Percentiles rank a stretch among this genome's conserved stretches.
phyloP scores from a whole-genome alignment of 2,797 vertebrate genomes.

The Sebastes cheni region DNA sequence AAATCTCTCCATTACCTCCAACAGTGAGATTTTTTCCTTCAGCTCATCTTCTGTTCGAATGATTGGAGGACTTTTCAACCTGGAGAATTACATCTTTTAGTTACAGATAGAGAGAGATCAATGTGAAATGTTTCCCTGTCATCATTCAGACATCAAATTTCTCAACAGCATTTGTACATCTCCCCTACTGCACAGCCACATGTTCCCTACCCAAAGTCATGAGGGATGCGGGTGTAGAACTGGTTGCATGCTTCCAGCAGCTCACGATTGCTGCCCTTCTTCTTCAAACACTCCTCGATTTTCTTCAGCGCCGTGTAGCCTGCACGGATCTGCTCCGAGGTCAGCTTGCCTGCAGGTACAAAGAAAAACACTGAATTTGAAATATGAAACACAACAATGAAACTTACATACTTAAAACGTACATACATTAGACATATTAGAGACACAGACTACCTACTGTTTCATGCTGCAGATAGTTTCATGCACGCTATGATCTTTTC shows the following conservation, averaged over 20 bases:
- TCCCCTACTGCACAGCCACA: no score
- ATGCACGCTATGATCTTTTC: background rate
- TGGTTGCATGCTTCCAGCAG: conserved; percentile 91
- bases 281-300: conserved; percentile 88
- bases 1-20: conserved; percentile 82
- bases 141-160: background rate
- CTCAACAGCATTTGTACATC: background rate
- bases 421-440: no score
- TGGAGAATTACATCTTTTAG: conserved; percentile 45
- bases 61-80: conserved; percentile 84
- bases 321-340: conserved; percentile 87
- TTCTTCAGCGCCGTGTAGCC: conserved; percentile 88
- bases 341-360: conserved; percentile 86
- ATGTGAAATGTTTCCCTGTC: background rate
- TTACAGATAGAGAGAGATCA: background rate
- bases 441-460: no score
- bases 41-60: conserved; percentile 85
- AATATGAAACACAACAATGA: background rate
- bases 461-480: background rate
- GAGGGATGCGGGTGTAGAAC: conserved; percentile 94
- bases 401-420: background rate
- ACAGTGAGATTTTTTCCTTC: conserved; percentile 86
- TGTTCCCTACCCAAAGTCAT: conserved; percentile 89
- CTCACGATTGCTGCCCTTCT: conserved; percentile 71
- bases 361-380: background rate